phyloP scores from a whole-genome alignment of 1,140 invertebrate species.

The Steinernema feltiae region DNA sequence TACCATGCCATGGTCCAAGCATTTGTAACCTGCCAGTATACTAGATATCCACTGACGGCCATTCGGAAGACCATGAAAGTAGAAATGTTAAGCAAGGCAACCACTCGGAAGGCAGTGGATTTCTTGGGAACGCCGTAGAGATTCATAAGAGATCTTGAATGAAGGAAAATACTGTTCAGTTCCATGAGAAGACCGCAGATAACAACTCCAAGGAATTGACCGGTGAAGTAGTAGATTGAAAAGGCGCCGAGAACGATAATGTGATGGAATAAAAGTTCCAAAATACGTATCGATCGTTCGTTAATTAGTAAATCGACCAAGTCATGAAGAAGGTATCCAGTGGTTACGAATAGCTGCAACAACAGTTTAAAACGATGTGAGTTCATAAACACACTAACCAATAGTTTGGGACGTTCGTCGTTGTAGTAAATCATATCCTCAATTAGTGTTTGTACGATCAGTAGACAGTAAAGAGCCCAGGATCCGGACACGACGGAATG shows the following conservation, averaged over 20 bases:
- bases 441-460: slow-evolving; percentile 37
- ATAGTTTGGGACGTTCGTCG: background rate
- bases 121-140: slow-evolving; percentile 49
- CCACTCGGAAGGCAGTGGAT: slow-evolving; percentile 48
- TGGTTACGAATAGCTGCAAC: slow-evolving; percentile 53
- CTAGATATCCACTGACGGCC: slow-evolving; percentile 45
- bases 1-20: slow-evolving; percentile 32
- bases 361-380: slow-evolving; percentile 23
- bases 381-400: slow-evolving; percentile 4
- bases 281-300: slow-evolving; percentile 51
- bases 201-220: slow-evolving; percentile 48
- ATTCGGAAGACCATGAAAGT: slow-evolving; percentile 55
- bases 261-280: slow-evolving; percentile 56
- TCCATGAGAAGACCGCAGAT: slow-evolving; percentile 55
- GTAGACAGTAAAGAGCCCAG: slow-evolving; percentile 36
- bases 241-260: slow-evolving; percentile 52
- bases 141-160: slow-evolving; percentile 52
- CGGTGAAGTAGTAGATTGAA: slow-evolving; percentile 37
- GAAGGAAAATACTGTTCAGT: slow-evolving; percentile 52
- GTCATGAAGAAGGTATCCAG: slow-evolving; percentile 53
- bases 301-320: slow-evolving; percentile 52
- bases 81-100: slow-evolving; percentile 51
- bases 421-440: slow-evolving; percentile 35
- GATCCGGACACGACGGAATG: slow-evolving; percentile 52
- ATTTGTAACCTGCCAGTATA: slow-evolving; percentile 44